Conservation (phyloP, 2,888 invertebrate species). For the Lasioglossum calceatum region DNA sequence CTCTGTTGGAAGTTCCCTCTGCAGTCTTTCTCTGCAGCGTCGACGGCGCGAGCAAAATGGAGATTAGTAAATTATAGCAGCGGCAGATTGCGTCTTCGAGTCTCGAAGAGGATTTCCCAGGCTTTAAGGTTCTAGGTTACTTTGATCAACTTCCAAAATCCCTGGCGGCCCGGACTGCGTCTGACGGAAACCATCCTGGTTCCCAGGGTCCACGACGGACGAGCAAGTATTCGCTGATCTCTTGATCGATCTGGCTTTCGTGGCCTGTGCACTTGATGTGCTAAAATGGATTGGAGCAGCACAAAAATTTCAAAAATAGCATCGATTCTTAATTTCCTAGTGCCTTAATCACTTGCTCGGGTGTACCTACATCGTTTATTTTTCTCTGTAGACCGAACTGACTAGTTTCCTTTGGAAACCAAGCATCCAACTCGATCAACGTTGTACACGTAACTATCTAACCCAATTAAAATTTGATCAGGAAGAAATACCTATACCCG, state of each 20-base stretch:
- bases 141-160: not conserved
- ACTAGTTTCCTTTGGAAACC: not conserved
- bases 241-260: not conserved
- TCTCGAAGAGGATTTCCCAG: not conserved
- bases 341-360: not conserved
- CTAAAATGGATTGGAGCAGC: not conserved
- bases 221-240: not conserved
- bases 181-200: not conserved
- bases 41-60: not conserved
- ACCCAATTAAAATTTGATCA: not conserved
- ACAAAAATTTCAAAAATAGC: too few relatives aligned
- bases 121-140: not conserved
- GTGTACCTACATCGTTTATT: not conserved
- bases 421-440: not conserved
- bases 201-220: not conserved
- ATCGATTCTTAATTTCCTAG: too few relatives aligned
- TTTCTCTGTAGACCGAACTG: not conserved
- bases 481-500: not conserved
- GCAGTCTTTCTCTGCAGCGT: not conserved
- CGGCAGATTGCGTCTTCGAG: not conserved
- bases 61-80: not conserved
- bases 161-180: not conserved
- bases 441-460: not conserved
- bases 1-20: not conserved
- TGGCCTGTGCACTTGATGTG: not conserved